These are phyloP conservation scores for Hanleya hanleyi DNA, from an alignment of 2,888 invertebrate species.

Conservation along the genomic window DNA sequence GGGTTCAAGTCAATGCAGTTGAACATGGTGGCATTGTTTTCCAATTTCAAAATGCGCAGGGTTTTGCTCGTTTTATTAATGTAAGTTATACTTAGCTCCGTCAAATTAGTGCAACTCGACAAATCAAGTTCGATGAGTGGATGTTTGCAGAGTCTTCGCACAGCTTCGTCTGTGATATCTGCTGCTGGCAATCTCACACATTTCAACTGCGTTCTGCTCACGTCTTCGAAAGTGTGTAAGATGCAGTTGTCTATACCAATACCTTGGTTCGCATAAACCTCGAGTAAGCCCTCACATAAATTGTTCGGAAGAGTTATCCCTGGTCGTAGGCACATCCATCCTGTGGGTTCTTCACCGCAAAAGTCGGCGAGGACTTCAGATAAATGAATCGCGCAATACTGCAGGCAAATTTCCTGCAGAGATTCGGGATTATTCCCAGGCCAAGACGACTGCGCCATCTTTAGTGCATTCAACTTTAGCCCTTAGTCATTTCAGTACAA, in stretches of 20 bases:
- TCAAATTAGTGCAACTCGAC: slow-evolving; percentile 81
- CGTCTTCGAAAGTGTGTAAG: slow-evolving; percentile 41
- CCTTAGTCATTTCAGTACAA: too few species aligned
- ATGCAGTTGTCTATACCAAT: slow-evolving; percentile 19
- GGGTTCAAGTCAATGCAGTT: too few species aligned
- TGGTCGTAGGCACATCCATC: slow-evolving; percentile 20
- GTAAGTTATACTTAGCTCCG: slow-evolving; percentile 79
- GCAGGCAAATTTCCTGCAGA: slow-evolving; percentile 40
- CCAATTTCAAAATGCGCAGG: slow-evolving; percentile 82
- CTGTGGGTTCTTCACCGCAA: slow-evolving; percentile 6
- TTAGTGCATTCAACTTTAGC: too few species aligned
- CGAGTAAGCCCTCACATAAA: not conserved
- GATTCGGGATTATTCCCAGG: slow-evolving; percentile 40
- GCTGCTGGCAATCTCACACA: slow-evolving; percentile 47
- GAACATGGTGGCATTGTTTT: slow-evolving; percentile 64
- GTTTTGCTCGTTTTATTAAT: slow-evolving; percentile 83
- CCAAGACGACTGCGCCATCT: slow-evolving; percentile 27
- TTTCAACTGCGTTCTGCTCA: slow-evolving; percentile 38
- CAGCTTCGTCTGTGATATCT: slow-evolving; percentile 81
- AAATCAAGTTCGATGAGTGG: slow-evolving; percentile 84
- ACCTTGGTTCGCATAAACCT: not conserved
- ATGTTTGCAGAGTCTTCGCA: slow-evolving; percentile 83
- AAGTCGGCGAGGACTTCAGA: not conserved
- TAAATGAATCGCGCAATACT: slow-evolving; percentile 25
- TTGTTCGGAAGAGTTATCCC: not conserved